phyloP scores from a whole-genome alignment of 2,113 vertebrate genomes.

The Ictalurus furcatus region DNA sequence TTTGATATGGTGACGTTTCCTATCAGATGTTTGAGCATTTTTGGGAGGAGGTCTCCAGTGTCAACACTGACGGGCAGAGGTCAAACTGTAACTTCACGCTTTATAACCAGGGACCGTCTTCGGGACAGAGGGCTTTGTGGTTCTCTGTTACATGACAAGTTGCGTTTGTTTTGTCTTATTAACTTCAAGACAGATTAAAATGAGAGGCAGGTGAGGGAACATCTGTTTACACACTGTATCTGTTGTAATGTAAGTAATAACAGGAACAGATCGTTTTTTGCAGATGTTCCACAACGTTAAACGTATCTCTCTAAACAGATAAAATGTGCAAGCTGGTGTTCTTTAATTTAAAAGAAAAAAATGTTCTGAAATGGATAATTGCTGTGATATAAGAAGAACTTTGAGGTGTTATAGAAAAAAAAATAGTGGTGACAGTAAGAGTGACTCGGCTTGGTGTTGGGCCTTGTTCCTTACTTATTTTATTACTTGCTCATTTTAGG shows the following conservation, averaged over 20 bases:
- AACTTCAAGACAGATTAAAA: background rate
- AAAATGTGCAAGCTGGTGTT: background rate
- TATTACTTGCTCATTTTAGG: background rate
- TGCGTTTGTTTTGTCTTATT: background rate
- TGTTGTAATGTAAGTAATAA: background rate
- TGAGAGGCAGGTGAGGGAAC: too few species aligned
- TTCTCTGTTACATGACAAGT: background rate
- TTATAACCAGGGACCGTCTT: background rate
- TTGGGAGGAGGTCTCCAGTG: background rate
- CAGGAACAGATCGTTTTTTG: background rate
- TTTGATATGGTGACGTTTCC: background rate
- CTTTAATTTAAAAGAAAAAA: background rate
- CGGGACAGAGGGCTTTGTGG: background rate
- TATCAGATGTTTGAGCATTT: background rate
- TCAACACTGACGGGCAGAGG: background rate
- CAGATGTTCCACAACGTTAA: background rate
- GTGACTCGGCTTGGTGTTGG: background rate
- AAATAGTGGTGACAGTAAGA: background rate
- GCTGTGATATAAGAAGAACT: background rate
- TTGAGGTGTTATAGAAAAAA: background rate
- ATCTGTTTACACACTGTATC: too few species aligned
- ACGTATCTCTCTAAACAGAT: background rate
- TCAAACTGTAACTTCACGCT: background rate
- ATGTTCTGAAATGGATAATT: background rate
- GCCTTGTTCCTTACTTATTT: background rate